These are phyloP conservation scores for Epistrophella euchroma DNA, from an alignment of 2,888 invertebrate species.

Conservation along the genomic window DNA sequence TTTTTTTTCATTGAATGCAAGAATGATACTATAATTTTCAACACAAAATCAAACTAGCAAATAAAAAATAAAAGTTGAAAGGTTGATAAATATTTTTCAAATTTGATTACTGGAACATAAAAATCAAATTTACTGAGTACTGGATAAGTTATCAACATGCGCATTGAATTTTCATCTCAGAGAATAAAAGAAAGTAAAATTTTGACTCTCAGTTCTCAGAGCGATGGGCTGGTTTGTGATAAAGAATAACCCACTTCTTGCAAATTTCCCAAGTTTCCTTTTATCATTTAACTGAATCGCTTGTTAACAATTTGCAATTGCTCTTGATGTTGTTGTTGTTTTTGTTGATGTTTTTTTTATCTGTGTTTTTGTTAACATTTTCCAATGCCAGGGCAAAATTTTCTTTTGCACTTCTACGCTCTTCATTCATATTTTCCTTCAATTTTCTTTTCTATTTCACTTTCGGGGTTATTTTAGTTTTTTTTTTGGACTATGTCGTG, in stretches of 20 bases:
- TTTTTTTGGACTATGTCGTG: conserved; percentile 27
- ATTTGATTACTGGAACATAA: background rate
- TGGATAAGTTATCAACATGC: conserved; percentile 23
- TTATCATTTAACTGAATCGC: conserved; percentile 69
- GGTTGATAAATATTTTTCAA: background rate
- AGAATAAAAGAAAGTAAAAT: conserved; percentile 15
- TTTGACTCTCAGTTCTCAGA: conserved; percentile 11
- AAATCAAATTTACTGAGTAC: background rate
- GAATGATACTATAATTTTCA: background rate
- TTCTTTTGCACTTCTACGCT: conserved; percentile 59
- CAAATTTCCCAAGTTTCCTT: conserved; percentile 64
- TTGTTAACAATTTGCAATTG: conserved; percentile 71
- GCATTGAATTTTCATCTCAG: conserved; percentile 9
- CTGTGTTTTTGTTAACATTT: conserved; percentile 62
- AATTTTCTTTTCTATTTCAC: conserved; percentile 41
- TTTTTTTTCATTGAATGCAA: background rate
- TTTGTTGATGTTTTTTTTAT: conserved; percentile 7
- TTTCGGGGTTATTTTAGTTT: conserved; percentile 10
- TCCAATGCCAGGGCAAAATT: conserved; percentile 30
- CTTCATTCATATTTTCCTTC: conserved; percentile 32
- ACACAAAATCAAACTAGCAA: background rate
- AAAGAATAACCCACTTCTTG: conserved; percentile 69
- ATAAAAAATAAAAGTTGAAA: background rate
- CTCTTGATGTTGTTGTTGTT: conserved; percentile 42
- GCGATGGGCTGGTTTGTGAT: conserved; percentile 41